Evolutionary conservation across 2,888 invertebrate species (phyloP).

Genomic region (Heliconius ismenius): DNA sequence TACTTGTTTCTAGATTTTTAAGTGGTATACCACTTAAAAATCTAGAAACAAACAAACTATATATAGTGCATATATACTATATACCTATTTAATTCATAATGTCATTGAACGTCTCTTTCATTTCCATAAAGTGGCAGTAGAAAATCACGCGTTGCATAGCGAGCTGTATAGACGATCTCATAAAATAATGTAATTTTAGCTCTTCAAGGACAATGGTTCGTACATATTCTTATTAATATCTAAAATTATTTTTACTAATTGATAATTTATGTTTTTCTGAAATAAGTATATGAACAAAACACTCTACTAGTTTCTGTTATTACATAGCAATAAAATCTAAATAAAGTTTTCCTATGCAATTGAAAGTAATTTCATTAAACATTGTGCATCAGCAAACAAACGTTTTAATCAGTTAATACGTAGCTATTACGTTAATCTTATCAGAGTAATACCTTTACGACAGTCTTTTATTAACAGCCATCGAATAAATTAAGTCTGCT

Average conservation of each 20-base stretch:
- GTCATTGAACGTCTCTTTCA: background rate
- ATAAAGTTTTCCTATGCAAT: background rate
- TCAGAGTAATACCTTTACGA: background rate
- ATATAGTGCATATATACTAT: too few species aligned
- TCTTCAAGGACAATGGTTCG: background rate
- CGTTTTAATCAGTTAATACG: constrained; percentile 1
- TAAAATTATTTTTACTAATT: background rate
- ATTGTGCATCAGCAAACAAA: background rate
- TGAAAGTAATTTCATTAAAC: background rate
- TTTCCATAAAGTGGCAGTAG: background rate
- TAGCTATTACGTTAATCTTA: constrained; percentile 4
- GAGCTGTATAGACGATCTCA: background rate
- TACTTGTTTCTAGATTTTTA: too few species aligned
- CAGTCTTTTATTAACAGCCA: background rate
- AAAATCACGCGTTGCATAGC: background rate
- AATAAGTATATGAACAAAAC: background rate
- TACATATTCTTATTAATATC: background rate
- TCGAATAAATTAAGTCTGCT: background rate
- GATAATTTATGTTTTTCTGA: too few species aligned
- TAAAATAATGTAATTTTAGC: background rate
- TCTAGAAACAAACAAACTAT: too few species aligned
- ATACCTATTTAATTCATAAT: too few species aligned
- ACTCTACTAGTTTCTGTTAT: background rate
- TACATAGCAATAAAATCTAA: background rate
- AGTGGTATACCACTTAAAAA: too few species aligned